These are phyloP conservation scores for Manis javanica DNA, from an alignment of 2,797 vertebrate species.

Conservation along the genomic window DNA sequence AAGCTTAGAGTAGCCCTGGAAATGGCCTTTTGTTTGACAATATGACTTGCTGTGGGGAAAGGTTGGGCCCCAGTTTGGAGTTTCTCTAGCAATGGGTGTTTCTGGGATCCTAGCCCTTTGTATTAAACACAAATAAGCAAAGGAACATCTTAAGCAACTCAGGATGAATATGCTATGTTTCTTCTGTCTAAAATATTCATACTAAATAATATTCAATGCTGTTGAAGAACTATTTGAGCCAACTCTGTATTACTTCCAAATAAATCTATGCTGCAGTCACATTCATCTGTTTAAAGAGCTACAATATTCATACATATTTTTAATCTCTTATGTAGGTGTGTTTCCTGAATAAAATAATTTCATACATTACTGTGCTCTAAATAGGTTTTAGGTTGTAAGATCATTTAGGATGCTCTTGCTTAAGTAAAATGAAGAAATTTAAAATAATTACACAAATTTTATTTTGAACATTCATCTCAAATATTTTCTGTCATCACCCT, in stretches of 20 bases:
- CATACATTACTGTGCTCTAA: not conserved
- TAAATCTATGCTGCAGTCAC: not conserved
- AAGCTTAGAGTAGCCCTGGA: not conserved
- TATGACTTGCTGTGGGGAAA: not conserved
- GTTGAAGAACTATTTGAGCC: not conserved
- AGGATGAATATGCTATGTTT: not conserved
- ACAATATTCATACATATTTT: not conserved
- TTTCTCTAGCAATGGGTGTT: not conserved
- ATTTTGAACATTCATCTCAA: constrained; percentile 26
- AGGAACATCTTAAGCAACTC: not conserved
- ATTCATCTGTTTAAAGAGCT: not conserved
- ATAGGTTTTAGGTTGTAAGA: not conserved
- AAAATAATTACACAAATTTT: constrained; percentile 14
- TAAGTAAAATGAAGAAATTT: constrained; percentile 24
- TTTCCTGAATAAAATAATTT: constrained; percentile 33
- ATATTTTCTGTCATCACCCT: constrained; percentile 50
- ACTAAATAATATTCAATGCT: not conserved
- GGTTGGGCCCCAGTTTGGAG: not conserved
- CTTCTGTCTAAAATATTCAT: not conserved
- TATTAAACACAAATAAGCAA: not conserved
- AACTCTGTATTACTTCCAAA: not conserved
- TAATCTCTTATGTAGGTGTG: not conserved
- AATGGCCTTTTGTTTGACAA: not conserved
- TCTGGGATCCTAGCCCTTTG: not conserved
- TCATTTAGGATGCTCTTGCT: not conserved